These are phyloP conservation scores for Ridgeia piscesae DNA, from an alignment of 1,140 invertebrate species.

Conservation along the genomic window DNA sequence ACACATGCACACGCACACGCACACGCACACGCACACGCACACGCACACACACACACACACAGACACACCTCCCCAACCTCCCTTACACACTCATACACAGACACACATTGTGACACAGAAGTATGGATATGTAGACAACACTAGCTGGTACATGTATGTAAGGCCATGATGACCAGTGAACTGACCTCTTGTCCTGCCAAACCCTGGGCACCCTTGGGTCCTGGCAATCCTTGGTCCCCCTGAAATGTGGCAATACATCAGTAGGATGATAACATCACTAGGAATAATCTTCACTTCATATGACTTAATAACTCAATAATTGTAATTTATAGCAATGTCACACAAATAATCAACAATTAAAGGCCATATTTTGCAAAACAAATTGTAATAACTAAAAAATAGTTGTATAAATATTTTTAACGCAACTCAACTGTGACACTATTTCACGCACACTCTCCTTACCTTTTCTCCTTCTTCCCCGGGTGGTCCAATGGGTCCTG, in stretches of 20 bases:
- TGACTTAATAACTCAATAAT: too few relatives aligned
- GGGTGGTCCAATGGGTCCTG: slow-evolving; percentile 29
- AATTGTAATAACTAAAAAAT: too few relatives aligned
- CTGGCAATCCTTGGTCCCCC: slow-evolving; percentile 26
- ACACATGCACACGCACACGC: slow-evolving; percentile 1
- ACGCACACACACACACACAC: not conserved
- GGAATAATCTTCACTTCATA: not conserved
- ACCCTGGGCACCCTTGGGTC: slow-evolving; percentile 30
- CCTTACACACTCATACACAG: not conserved
- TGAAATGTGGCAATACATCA: not conserved
- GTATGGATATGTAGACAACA: not conserved
- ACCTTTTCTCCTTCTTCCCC: slow-evolving; percentile 30
- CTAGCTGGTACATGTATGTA: not conserved
- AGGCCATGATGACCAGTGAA: not conserved
- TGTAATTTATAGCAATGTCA: too few relatives aligned
- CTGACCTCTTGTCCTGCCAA: slow-evolving; percentile 15
- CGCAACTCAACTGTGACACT: not conserved
- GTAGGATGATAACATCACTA: not conserved
- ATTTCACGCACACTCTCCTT: not conserved
- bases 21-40: not conserved
- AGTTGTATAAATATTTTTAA: too few relatives aligned
- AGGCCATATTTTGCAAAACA: too few relatives aligned
- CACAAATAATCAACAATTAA: too few relatives aligned
- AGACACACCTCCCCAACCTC: too few relatives aligned
- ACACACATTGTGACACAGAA: not conserved